A percentile compares a stretch with the other conserved stretches of the same genome.
Evolutionary conservation across 2,888 invertebrate genomes (phyloP).

Genomic region (Lysandra bellargus): DNA sequence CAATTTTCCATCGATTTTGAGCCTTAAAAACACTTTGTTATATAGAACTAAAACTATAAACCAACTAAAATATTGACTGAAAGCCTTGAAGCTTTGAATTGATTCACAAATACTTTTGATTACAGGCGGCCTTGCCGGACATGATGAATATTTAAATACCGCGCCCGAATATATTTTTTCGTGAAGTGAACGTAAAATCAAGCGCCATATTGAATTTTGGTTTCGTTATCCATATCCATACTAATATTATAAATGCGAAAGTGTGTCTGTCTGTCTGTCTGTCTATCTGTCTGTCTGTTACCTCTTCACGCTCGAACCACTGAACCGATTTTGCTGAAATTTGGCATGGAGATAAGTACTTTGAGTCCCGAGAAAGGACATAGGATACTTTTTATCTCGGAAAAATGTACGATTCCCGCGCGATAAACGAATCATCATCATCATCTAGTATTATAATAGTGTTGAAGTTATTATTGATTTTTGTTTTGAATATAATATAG

Average conservation of each 20-base stretch:
- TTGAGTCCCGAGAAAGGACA: too few species aligned
- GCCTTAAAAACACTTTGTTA: too few species aligned
- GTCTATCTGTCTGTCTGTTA: too few species aligned
- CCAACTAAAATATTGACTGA: neutral
- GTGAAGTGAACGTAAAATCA: neutral
- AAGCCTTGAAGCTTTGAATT: slow-evolving; percentile 12
- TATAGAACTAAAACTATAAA: neutral
- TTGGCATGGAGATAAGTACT: too few species aligned
- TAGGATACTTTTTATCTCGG: too few species aligned
- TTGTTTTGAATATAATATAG: neutral
- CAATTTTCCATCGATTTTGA: too few species aligned
- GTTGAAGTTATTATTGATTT: neutral
- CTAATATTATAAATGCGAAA: too few species aligned
- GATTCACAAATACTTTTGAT: slow-evolving; percentile 7
- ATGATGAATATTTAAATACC: slow-evolving; percentile 8
- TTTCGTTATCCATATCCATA: neutral
- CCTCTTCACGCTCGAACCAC: too few species aligned
- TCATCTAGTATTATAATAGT: neutral
- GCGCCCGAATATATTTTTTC: neutral
- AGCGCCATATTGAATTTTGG: neutral
- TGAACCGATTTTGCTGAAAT: too few species aligned
- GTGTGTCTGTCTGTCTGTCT: too few species aligned
- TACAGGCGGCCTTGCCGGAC: neutral
- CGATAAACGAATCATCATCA: too few species aligned
- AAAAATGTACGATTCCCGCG: too few species aligned